Evolutionary conservation across 2,797 vertebrate species (phyloP), one percentile per base, ranked within the genome.

Genomic region (Sebastes oblongus): DNA sequence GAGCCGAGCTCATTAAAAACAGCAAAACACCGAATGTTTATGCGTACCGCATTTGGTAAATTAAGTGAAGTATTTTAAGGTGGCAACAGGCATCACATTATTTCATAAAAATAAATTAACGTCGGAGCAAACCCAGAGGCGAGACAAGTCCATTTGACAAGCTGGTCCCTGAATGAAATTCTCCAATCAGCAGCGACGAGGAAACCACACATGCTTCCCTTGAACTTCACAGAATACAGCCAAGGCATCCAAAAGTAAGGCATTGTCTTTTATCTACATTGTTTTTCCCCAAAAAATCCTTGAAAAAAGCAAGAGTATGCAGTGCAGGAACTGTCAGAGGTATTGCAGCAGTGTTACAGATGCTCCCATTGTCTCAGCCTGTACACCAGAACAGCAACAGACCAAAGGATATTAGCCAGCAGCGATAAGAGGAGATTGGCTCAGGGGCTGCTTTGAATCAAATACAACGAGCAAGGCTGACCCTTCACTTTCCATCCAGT

Each of bases 331-430:
- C 50, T 55, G 60, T 54, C 36, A 55, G 1, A 66, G 22, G 54
- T 68, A 74, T 66, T 72, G 62, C 73, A 64, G 59, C 54, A 30
- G 16, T 18, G 60, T 76, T 73, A 16, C 62, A 32, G 62, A 55
- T 0, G 27, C 76, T 32, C 30, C 12, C 25, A 61, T 68, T 34
- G 60, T 81, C 39, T 74, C 36, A 8, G 61, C 24, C 16, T 32
- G 24, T 65, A 2, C 1, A 70, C 30, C 52, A 12, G 25, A 67
- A 42, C 25, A 83, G 39, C 42, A 75, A 7, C 71, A 66, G 22
- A 77, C 77, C 36, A 58, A 66, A 76, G 76, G 78, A 86, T 77
- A 83, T 90, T 80, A 86, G 75, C 20, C 74, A 27, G 25, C 8
- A 20, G 20, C 32, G 77, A 86, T 77, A 73, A 78, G 74, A 85